Evolutionary conservation across 2,113 vertebrate genomes (phyloP).

Genomic region (Irena cyanogastra): DNA sequence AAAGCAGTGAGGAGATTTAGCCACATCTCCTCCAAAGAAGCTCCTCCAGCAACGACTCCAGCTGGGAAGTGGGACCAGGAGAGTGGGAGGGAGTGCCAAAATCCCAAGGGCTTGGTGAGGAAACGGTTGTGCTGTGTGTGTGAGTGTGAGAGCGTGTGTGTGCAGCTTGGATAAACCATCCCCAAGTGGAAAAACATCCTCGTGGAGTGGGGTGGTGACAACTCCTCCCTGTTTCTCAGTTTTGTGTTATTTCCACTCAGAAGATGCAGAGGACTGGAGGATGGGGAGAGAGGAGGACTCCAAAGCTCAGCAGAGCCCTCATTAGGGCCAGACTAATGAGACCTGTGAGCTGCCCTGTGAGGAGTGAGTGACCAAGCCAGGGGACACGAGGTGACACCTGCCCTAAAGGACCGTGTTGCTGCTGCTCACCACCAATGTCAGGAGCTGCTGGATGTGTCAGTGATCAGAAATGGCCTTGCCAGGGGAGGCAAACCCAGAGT

Average conservation of each 20-base stretch:
- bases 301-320: background rate
- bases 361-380: background rate
- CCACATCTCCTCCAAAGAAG: background rate
- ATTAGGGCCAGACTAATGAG: background rate
- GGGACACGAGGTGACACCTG: rapidly evolving
- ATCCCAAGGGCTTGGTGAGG: background rate
- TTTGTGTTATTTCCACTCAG: background rate
- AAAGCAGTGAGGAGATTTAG: background rate
- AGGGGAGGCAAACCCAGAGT: background rate
- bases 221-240: background rate
- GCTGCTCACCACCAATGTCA: background rate
- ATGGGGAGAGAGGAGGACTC: background rate
- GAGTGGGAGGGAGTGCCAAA: background rate
- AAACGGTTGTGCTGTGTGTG: background rate
- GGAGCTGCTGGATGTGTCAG: background rate
- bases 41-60: background rate
- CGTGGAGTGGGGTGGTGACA: background rate
- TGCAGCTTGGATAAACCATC: background rate
- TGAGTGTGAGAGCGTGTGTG: background rate
- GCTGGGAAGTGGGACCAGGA: background rate
- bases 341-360: background rate
- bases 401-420: background rate
- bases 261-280: background rate
- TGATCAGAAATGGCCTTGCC: background rate
- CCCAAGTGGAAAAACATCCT: background rate